Percentiles rank a stretch among this genome's conserved stretches.
phyloP scores from a whole-genome alignment of 2,888 invertebrate genomes.

The Lydus trimaculatus region DNA sequence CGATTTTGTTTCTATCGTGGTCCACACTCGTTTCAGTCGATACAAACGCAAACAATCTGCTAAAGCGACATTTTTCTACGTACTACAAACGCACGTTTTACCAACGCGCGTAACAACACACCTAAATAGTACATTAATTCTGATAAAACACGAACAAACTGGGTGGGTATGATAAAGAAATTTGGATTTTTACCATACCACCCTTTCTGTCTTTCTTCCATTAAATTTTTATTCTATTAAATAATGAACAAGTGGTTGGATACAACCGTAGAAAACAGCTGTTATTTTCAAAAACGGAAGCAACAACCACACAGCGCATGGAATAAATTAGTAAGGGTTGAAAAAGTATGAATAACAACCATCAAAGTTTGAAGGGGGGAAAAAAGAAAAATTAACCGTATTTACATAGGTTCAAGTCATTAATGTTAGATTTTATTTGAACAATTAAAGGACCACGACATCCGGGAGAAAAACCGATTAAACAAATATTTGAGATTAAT shows the following conservation, averaged over 20 bases:
- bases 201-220: no score
- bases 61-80: no score
- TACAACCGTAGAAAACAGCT: background rate
- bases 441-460: no score
- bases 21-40: no score
- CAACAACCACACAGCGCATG: no score
- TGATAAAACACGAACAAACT: background rate
- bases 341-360: background rate
- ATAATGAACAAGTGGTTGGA: background rate
- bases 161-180: background rate
- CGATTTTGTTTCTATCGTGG: no score
- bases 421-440: background rate
- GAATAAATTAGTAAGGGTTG: background rate
- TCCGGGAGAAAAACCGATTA: background rate
- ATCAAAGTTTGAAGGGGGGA: background rate
- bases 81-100: no score
- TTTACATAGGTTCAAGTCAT: background rate
- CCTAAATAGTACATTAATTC: background rate
- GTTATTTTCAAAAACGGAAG: background rate
- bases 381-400: background rate
- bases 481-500: no score
- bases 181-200: background rate
- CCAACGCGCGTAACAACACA: background rate
- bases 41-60: no score
- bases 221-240: no score